Percentiles rank a stretch among this genome's conserved stretches.
Evolutionary conservation across 1,140 invertebrate genomes (phyloP).

Genomic region (Cherax quadricarinatus): DNA sequence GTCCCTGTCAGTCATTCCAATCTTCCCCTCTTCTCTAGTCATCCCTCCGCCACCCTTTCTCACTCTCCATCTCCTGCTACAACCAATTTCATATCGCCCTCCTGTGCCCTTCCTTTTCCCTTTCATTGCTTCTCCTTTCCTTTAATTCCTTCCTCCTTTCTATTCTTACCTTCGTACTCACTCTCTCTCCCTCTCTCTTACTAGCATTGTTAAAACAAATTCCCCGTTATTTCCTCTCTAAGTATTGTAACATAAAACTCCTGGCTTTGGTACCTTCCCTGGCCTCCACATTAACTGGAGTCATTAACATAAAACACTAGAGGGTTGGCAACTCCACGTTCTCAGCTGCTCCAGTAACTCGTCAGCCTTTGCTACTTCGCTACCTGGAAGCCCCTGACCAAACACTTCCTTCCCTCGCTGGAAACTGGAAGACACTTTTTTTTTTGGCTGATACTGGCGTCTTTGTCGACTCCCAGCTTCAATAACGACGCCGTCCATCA

Average conservation of each 20-base stretch:
- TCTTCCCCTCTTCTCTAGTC: neutral
- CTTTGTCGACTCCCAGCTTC: conserved; percentile 24
- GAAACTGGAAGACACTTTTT: neutral
- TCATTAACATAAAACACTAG: neutral
- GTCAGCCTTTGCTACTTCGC: neutral
- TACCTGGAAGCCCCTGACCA: neutral
- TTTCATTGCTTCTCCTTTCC: too few species aligned
- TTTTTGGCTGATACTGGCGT: neutral
- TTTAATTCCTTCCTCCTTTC: too few species aligned
- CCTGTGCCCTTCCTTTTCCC: too few species aligned
- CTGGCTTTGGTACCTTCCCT: too few species aligned
- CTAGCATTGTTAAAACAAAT: neutral
- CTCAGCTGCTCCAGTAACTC: too few species aligned
- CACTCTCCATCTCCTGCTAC: neutral
- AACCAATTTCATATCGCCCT: too few species aligned
- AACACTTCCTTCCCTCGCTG: neutral
- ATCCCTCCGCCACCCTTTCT: neutral
- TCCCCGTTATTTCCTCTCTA: conserved; percentile 7
- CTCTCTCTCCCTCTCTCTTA: conserved; percentile 2
- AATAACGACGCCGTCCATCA: conserved; percentile 59
- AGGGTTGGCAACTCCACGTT: too few species aligned
- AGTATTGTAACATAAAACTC: neutral
- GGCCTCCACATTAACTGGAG: neutral
- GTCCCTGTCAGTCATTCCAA: neutral
- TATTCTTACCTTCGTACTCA: too few species aligned